Evolutionary conservation across 2,888 invertebrate genomes (phyloP), one percentile per base, ranked within the genome.

Genomic region (Celastrina argiolus): DNA sequence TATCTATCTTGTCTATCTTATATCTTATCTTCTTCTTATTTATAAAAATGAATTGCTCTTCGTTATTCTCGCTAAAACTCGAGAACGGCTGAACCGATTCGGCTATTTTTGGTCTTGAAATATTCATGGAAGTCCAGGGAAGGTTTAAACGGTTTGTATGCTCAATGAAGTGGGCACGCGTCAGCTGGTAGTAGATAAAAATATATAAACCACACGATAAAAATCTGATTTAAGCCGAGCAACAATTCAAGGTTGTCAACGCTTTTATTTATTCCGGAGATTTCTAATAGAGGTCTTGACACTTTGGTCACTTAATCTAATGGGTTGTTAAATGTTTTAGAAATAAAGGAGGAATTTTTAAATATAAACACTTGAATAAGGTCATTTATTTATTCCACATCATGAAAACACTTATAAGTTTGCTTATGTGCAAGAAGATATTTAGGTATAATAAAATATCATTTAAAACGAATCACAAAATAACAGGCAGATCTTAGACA

Each of bases 401-500:
- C 36, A 56, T 39, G 58, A 67, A 64, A 63, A 67, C 64, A 67
- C 26, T 56, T 58, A 42, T 58, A 51, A 66, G 69, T 74, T 78
- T 79, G 81, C 81, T 78, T 80, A 77, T 73, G 77, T 74, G 71
- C 72, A 65, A 68, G 70, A 73, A 73, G 70, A 72, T 65, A 68
- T 73, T 75, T 68, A 51, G 51, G 22, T 51, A 72, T 72, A 73
- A 71, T 74, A 73, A 74, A 73, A 76, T 74, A 75, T 74, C 72
- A 72, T 78, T 77, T 67, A 80, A 82, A 82, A 81, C 63, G 74
- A 84, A 83, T 83, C 77, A 79, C 80, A 84, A 84, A 85, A 83
- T 83, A 86, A 86, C 81, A 84, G 78, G 77, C 82, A 82, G 82
- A 78, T 79, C 75, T 81, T 74, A 83, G 82, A 81, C 79, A 74